Evolutionary conservation across 2,888 invertebrate genomes (phyloP).

Genomic region (Marronus borbonicus): DNA sequence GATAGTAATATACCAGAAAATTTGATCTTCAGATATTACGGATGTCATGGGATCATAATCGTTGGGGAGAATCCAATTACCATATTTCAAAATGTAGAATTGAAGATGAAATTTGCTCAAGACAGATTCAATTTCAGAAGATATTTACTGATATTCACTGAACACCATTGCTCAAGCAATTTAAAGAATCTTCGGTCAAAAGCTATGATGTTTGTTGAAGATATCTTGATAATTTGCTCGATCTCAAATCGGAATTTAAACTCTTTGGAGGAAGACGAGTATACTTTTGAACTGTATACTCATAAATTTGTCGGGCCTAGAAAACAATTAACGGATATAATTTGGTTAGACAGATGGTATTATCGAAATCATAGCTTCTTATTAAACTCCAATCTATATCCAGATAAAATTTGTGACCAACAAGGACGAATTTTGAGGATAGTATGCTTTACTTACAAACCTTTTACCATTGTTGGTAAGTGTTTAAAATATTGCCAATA

Average conservation of each 20-base stretch:
- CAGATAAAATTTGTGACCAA: constrained; percentile 60
- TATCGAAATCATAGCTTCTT: constrained; percentile 57
- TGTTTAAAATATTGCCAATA: neutral
- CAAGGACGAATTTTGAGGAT: constrained; percentile 69
- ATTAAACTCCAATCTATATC: constrained; percentile 56
- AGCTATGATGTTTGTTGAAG: constrained; percentile 24
- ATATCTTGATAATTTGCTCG: constrained; percentile 28
- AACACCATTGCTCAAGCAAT: neutral
- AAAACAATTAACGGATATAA: neutral
- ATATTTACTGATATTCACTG: constrained; percentile 38
- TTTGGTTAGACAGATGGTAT: constrained; percentile 59
- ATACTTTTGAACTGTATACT: constrained; percentile 43
- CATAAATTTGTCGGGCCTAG: constrained; percentile 45
- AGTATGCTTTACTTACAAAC: constrained; percentile 76
- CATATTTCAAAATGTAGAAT: constrained; percentile 47
- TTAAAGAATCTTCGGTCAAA: constrained; percentile 35
- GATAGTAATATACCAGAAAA: constrained; percentile 2
- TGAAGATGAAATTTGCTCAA: constrained; percentile 23
- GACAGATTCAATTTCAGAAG: constrained; percentile 47
- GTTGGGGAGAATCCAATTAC: constrained; percentile 14
- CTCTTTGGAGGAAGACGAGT: neutral
- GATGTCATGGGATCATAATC: constrained; percentile 47
- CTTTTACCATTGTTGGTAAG: constrained; percentile 72
- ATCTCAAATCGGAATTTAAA: no score
- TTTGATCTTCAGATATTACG: constrained; percentile 45